phyloP scores from a whole-genome alignment of 2,113 vertebrate genomes.

The Perca schrenkii region DNA sequence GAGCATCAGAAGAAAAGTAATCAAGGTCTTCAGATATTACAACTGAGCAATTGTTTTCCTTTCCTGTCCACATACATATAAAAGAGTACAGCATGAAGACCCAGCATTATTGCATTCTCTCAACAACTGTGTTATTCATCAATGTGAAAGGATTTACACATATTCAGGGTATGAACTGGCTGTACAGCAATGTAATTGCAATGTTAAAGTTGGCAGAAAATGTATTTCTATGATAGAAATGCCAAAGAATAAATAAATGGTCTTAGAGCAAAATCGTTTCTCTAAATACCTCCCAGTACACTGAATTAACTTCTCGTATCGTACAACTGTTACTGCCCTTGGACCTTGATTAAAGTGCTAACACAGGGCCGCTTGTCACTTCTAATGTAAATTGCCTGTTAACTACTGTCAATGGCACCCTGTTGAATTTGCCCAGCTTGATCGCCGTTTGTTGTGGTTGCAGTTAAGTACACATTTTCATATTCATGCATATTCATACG shows the following conservation, averaged over 20 bases:
- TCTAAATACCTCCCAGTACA: slow-evolving; percentile 25
- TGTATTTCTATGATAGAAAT: background rate
- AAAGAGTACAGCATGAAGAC: slow-evolving; percentile 12
- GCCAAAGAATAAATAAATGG: slow-evolving; percentile 8
- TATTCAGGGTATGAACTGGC: background rate
- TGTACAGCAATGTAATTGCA: background rate
- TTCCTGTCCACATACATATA: slow-evolving; percentile 12
- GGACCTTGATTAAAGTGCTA: slow-evolving; percentile 56
- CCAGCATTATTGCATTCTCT: background rate
- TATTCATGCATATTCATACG: slow-evolving; percentile 75
- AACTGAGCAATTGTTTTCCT: slow-evolving; percentile 13
- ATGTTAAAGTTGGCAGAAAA: background rate
- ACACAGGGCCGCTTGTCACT: slow-evolving; percentile 47
- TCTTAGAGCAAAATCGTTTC: slow-evolving; percentile 17
- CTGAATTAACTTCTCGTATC: slow-evolving; percentile 35
- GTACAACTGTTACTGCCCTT: slow-evolving; percentile 40
- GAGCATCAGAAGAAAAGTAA: slow-evolving; percentile 40
- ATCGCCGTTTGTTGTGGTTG: slow-evolving; percentile 76
- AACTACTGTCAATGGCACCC: slow-evolving; percentile 61
- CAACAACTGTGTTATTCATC: slow-evolving; percentile 3
- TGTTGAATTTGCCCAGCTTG: slow-evolving; percentile 70
- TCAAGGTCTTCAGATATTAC: slow-evolving; percentile 55
- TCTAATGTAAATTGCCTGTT: slow-evolving; percentile 69
- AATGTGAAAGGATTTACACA: slow-evolving; percentile 9
- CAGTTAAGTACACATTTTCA: slow-evolving; percentile 71